These are phyloP conservation scores for cat (Felis catus) DNA, from an alignment of 2,113 vertebrate species.

Conservation along the genomic window DNA sequence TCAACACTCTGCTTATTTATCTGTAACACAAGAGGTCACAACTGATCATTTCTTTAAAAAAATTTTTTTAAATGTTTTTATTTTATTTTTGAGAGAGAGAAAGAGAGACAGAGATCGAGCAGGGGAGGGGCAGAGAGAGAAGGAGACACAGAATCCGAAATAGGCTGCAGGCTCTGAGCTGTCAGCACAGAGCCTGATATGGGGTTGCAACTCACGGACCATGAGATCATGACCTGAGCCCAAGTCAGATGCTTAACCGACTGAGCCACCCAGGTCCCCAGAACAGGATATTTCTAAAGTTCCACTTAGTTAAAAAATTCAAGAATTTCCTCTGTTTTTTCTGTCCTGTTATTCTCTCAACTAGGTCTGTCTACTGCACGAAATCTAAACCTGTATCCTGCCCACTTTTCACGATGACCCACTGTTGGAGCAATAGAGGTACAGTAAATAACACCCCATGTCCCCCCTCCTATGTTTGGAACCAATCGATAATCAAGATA, in stretches of 20 bases:
- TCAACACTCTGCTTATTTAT: not conserved
- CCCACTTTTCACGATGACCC: not conserved
- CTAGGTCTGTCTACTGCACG: not conserved
- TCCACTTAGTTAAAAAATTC: not conserved
- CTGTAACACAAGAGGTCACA: not conserved
- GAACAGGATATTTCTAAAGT: conserved; percentile 35
- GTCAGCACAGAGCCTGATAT: too few species aligned
- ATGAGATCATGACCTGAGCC: too few species aligned
- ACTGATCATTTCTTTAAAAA: not conserved
- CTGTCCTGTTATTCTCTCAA: not conserved
- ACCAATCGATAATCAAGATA: not conserved
- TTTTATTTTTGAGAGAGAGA: too few species aligned
- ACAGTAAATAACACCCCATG: not conserved
- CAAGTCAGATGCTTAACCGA: too few species aligned
- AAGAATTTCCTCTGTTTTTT: conserved; percentile 19
- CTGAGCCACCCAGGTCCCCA: not conserved
- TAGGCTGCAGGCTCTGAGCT: too few species aligned
- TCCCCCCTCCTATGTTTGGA: not conserved
- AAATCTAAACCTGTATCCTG: not conserved
- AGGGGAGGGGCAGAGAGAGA: too few species aligned
- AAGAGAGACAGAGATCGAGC: too few species aligned
- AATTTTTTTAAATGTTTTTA: too few species aligned
- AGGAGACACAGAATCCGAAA: too few species aligned
- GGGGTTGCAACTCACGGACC: too few species aligned
- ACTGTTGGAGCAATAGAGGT: not conserved